phyloP scores from a whole-genome alignment of 2,888 invertebrate species.

The Fabriciana adippe region DNA sequence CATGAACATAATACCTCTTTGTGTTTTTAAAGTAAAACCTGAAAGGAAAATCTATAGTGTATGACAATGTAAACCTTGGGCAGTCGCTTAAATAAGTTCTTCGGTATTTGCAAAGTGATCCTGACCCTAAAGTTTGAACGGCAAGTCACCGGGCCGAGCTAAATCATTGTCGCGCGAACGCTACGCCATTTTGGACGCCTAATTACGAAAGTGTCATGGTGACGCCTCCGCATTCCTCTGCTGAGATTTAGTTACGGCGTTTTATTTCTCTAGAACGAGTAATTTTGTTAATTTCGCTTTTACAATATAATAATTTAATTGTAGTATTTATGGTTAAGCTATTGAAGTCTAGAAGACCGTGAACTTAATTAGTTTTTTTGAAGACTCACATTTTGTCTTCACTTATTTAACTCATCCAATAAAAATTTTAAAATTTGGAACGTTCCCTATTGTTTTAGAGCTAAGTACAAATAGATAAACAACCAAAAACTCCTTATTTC shows the following conservation, averaged over 20 bases:
- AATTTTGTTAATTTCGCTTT: slow-evolving; percentile 7
- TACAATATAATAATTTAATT: not conserved
- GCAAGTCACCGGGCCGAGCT: slow-evolving; percentile 37
- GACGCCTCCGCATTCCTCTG: slow-evolving; percentile 41
- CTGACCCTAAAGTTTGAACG: slow-evolving; percentile 35
- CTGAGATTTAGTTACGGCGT: slow-evolving; percentile 37
- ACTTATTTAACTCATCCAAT: too few species aligned
- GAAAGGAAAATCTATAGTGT: slow-evolving; percentile 6
- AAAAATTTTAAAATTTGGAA: too few species aligned
- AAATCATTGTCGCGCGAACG: slow-evolving; percentile 38
- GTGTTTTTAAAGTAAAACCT: not conserved
- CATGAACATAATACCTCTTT: too few species aligned
- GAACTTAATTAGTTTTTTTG: too few species aligned
- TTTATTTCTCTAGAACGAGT: slow-evolving; percentile 7
- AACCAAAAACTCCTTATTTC: too few species aligned
- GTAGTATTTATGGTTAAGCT: too few species aligned
- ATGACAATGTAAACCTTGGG: not conserved
- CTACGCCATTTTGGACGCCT: slow-evolving; percentile 43
- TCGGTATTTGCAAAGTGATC: slow-evolving; percentile 30
- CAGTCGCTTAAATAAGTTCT: slow-evolving; percentile 19
- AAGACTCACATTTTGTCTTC: too few species aligned
- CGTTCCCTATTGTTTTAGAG: too few species aligned
- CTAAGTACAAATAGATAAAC: too few species aligned
- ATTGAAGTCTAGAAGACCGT: too few species aligned
- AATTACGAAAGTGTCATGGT: slow-evolving; percentile 48